Evolutionary conservation across 2,888 invertebrate genomes (phyloP).

Genomic region (Lithophane ornitopus): DNA sequence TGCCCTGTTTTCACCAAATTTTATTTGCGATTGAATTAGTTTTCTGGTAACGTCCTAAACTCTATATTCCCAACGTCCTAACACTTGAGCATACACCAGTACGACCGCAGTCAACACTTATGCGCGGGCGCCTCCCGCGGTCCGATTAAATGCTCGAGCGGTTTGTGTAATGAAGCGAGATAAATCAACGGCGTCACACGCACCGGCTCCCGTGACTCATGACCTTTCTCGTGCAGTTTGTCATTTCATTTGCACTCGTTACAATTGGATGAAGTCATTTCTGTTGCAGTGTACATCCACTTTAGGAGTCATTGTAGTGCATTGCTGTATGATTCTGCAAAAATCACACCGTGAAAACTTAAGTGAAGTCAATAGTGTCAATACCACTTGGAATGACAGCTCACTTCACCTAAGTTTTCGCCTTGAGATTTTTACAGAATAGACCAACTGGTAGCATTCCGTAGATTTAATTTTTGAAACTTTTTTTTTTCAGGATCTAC

Average conservation of each 20-base stretch:
- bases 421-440: not conserved
- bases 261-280: slow-evolving; percentile 70
- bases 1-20: not conserved
- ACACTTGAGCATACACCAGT: slow-evolving; percentile 67
- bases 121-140: slow-evolving; percentile 78
- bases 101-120: slow-evolving; percentile 74
- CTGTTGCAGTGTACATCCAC: slow-evolving; percentile 15
- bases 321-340: not conserved
- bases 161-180: slow-evolving; percentile 86
- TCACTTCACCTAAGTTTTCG: not conserved
- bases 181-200: slow-evolving; percentile 85
- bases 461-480: not conserved
- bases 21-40: no score
- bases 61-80: slow-evolving; percentile 2
- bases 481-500: not conserved
- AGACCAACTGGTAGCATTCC: not conserved
- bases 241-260: slow-evolving; percentile 67
- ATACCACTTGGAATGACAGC: not conserved
- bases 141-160: slow-evolving; percentile 81
- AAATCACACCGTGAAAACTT: not conserved
- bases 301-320: not conserved
- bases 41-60: not conserved
- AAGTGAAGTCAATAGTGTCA: not conserved
- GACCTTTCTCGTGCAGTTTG: slow-evolving; percentile 71
- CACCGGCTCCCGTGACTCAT: slow-evolving; percentile 78